Conservation (phyloP, 2,797 vertebrate species). For the Danio jaintianensis region DNA sequence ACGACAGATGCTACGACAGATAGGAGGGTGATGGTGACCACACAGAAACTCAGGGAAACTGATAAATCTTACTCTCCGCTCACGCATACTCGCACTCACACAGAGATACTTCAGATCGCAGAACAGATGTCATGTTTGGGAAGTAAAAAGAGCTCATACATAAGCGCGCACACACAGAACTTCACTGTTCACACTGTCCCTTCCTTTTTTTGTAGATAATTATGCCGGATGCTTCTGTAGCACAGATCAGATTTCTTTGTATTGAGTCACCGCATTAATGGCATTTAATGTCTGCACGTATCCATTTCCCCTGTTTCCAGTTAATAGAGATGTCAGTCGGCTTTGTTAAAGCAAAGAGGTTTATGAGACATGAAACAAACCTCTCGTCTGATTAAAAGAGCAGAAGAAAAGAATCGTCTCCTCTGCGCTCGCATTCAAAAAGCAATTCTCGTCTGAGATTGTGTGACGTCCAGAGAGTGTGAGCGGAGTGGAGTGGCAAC, state of each 20-base stretch:
- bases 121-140: constrained; percentile 35
- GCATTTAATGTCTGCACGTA: constrained; percentile 28
- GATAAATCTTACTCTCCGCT: constrained; percentile 28
- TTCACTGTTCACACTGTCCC: constrained; percentile 1
- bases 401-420: constrained; percentile 14
- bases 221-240: constrained; percentile 30
- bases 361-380: constrained; percentile 48
- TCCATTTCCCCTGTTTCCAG: constrained; percentile 22
- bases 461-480: background rate
- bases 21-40: constrained; percentile 33
- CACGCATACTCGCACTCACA: constrained; percentile 23
- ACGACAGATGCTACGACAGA: constrained; percentile 41
- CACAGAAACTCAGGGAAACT: constrained; percentile 36
- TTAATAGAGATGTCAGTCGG: constrained; percentile 44
- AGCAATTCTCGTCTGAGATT: constrained; percentile 13
- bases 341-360: constrained; percentile 33
- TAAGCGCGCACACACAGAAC: constrained; percentile 30
- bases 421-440: constrained; percentile 2
- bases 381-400: constrained; percentile 29
- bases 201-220: constrained; percentile 19
- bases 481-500: background rate
- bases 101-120: constrained; percentile 37
- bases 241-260: constrained; percentile 36
- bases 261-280: constrained; percentile 43
- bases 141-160: constrained; percentile 14